Percentiles rank a stretch among this genome's conserved stretches.
These are phyloP conservation scores for Cephus cinctus DNA, from an alignment of 1,140 invertebrate genomes.

Conservation along the genomic window DNA sequence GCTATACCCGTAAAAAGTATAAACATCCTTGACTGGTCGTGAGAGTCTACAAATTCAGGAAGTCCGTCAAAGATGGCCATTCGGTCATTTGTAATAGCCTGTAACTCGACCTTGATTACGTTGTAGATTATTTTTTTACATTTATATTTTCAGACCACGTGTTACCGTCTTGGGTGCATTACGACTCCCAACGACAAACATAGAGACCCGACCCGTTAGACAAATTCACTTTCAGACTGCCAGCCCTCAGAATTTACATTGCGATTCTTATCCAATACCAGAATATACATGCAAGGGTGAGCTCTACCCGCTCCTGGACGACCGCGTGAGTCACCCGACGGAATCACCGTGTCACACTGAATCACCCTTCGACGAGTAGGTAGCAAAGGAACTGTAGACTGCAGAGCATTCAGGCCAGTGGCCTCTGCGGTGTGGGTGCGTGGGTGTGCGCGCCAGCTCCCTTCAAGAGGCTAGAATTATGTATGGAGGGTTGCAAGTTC, in stretches of 20 bases:
- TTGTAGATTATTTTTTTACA: too few relatives aligned
- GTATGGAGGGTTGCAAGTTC: too few relatives aligned
- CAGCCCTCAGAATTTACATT: constrained; percentile 3
- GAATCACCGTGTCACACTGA: constrained; percentile 21
- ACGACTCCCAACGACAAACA: not conserved
- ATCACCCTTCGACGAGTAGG: constrained; percentile 12
- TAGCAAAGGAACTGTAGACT: not conserved
- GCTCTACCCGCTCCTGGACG: constrained; percentile 5
- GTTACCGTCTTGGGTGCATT: not conserved
- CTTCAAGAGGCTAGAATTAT: not conserved
- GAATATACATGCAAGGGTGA: not conserved
- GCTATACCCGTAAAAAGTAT: too few relatives aligned
- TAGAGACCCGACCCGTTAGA: too few relatives aligned
- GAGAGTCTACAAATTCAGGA: too few relatives aligned
- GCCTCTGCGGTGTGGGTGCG: not conserved
- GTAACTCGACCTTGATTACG: too few relatives aligned
- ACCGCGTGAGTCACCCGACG: constrained; percentile 21
- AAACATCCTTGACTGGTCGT: too few relatives aligned
- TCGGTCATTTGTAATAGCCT: too few relatives aligned
- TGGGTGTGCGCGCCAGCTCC: not conserved
- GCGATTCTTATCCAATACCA: not conserved
- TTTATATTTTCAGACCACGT: not conserved
- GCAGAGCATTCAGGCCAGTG: not conserved
- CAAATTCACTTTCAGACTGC: too few relatives aligned
- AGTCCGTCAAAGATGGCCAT: too few relatives aligned